phyloP scores from a whole-genome alignment of 2,797 vertebrate genomes.

The Anniella stebbinsi region DNA sequence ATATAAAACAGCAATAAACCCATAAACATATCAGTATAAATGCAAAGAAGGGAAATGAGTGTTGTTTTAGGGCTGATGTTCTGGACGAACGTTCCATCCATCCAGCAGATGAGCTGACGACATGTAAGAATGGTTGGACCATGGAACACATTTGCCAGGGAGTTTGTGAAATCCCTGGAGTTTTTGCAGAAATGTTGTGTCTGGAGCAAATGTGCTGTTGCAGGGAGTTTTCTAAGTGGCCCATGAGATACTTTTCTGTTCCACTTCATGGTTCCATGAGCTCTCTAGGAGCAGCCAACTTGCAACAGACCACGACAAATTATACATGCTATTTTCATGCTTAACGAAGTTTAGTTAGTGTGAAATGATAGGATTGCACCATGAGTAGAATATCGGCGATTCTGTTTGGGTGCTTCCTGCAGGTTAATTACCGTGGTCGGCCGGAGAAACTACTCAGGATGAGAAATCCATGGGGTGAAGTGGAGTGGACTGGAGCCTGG shows the following conservation, averaged over 20 bases:
- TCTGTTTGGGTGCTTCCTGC: constrained; percentile 52
- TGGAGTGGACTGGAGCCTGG: constrained; percentile 94
- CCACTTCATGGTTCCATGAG: constrained; percentile 2
- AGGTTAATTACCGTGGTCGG: constrained; percentile 81
- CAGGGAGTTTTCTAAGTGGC: neutral
- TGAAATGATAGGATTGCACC: neutral
- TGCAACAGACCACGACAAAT: constrained; percentile 29
- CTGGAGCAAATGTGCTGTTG: neutral
- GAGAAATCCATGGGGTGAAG: constrained; percentile 92
- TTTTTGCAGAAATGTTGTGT: neutral
- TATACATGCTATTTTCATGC: constrained; percentile 32
- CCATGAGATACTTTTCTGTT: neutral
- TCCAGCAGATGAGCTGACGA: neutral
- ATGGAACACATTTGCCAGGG: neutral
- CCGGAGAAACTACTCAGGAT: constrained; percentile 87
- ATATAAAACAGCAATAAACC: neutral
- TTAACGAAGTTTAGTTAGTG: constrained; percentile 42
- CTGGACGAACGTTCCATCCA: neutral
- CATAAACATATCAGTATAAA: neutral
- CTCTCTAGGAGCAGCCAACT: neutral
- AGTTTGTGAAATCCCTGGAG: neutral
- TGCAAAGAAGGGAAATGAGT: neutral
- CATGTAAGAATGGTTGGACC: neutral
- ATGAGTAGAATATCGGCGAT: constrained; percentile 47
- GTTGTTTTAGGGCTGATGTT: neutral